Evolutionary conservation across 2,113 vertebrate genomes (phyloP), one percentile per base, ranked within the genome.

Genomic region (Alosa alosa): DNA sequence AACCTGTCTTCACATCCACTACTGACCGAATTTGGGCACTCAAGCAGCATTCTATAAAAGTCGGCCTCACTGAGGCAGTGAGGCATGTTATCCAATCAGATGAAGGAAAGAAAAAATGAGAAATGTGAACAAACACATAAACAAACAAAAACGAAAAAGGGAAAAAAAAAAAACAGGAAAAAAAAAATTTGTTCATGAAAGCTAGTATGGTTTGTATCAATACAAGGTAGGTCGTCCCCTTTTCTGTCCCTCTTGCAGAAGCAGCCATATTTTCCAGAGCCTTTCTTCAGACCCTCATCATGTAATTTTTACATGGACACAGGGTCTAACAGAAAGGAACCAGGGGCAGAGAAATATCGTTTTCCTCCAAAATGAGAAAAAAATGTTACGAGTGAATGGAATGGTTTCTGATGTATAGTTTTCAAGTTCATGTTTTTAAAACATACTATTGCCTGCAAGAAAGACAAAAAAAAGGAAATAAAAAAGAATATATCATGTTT

Each of bases 391-490:
- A 72, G 85, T 78, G 72, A 91, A 91, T 90, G 91, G 90, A 95
- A 95, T 93, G 92, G 90, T 87, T 91, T 84, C 82, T 88, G 87
- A 91, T 90, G 89, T 88, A 86, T 92, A 91, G 89, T 90, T 86
- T 91, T 89, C 84, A 87, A 87, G 78, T 92, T 92, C 87, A 91
- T 90, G 86, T 90, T 85, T 83, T 92, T 85, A 92, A 90, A 89
- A 92, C 91, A 86, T 91, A 94, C 92, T 94, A 94, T 94, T 94
- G 93, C 92, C 86, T 90, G 85, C 92, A 92, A 91, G 88, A 90
- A 85, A 83, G 64, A 88, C 87, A 87, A 89, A 87, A 92, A 90
- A 89, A 92, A 85, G 81, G 83, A 90, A 93, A 93, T 91, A 87
- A 86, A 91, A 47, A 84, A 82, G 82, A 82, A 85, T 83, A 89